Evolutionary conservation across 2,888 invertebrate species (phyloP), one percentile per base, ranked within the genome.

Genomic region (Rambutsinella grinnellia): DNA sequence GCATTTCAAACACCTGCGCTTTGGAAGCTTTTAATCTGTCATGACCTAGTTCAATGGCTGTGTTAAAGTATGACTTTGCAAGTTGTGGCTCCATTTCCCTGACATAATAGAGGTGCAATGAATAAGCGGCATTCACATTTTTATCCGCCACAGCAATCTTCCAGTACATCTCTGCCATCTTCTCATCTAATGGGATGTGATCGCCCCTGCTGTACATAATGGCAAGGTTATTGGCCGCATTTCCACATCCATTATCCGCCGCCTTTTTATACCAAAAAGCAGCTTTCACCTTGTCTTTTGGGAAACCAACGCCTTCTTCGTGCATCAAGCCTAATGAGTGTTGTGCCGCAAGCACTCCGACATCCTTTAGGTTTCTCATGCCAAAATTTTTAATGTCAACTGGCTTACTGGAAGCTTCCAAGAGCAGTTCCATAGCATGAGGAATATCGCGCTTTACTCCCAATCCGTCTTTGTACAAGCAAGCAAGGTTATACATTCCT

Each of bases 401-500:
- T 5, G 47, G 26, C 27, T 46, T 15, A n/a, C 10, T 26, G 10
- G 70, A 61, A 13, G 70, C 70, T 24, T 36, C 3, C 13, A 23
- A 13, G 10, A 44, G 17, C 15, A 53, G 19, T 13, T 36, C 17
- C 2, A 36, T 26, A 5, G 62, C 70, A 5, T 70, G 5, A 3
- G 6, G 15, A 5, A 56, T 21, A 53, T 71, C 53, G 19, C 28
- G 28, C 44, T 47, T 13, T 2, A 76, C 67, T 0, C 80, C 80
- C 49, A 72, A 60, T 2, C 76, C 78, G 10, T 49, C 65, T 3
- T 19, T 13, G 1, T 51, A 28, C 15, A 76, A 27, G 3, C 53
- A 0, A 3, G 53, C 80, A 17, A 80, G 21, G 44, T 76, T 76
- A 58, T 72, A 78, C 8, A 78, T 54, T 15, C 76, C 80, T 62